A percentile compares a stretch with the other conserved stretches of the same genome.
These are phyloP conservation scores for Dermochelys coriacea DNA, from an alignment of 2,797 vertebrate genomes.

Conservation along the genomic window DNA sequence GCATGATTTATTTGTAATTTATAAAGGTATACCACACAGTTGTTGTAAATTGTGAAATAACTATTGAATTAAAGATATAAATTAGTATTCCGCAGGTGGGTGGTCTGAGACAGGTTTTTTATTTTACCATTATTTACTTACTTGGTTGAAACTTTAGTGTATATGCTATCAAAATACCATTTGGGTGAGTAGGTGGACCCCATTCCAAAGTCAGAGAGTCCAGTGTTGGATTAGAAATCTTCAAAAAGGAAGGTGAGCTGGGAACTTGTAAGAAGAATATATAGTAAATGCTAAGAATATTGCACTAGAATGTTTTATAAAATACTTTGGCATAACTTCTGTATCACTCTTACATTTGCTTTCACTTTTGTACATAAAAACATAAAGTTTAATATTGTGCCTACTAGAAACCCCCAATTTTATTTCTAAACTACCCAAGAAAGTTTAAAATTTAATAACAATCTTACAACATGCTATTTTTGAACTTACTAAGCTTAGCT, in stretches of 20 bases:
- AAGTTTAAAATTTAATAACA: neutral
- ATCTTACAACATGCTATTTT: neutral
- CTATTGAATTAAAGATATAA: neutral
- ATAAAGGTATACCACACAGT: neutral
- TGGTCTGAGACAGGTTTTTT: neutral
- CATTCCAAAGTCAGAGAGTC: constrained; percentile 94
- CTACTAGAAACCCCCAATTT: neutral
- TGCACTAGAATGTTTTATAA: neutral
- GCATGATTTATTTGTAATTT: neutral
- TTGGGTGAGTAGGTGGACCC: constrained; percentile 90
- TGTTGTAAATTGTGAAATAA: neutral
- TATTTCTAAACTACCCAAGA: neutral
- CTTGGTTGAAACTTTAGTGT: constrained; percentile 94
- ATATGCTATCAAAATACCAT: constrained; percentile 93
- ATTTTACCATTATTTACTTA: constrained; percentile 79
- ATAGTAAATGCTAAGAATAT: constrained; percentile 32
- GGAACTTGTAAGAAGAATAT: constrained; percentile 86
- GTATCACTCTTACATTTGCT: neutral
- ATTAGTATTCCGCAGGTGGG: neutral
- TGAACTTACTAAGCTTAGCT: neutral
- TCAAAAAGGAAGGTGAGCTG: constrained; percentile 87
- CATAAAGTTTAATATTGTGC: neutral
- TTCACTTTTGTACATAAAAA: neutral
- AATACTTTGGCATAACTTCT: neutral
- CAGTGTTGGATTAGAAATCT: constrained; percentile 85